These are phyloP conservation scores for Chaetodon trifasciatus DNA, from an alignment of 2,797 vertebrate species.

Conservation along the genomic window DNA sequence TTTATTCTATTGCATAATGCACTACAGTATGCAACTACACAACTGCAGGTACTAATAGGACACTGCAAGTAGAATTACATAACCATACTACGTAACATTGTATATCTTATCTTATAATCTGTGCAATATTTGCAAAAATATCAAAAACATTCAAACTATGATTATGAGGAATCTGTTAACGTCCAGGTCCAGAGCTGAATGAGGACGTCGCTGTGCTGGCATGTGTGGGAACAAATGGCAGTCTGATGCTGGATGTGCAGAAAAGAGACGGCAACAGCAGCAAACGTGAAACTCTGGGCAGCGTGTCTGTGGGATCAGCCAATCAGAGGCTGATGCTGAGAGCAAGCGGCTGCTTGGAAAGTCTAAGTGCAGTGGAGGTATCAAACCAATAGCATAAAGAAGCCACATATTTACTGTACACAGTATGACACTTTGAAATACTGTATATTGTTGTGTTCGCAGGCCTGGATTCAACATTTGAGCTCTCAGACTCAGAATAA, in stretches of 20 bases:
- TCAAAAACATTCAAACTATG: neutral
- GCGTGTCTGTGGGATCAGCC: slow-evolving; percentile 74
- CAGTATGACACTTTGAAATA: neutral
- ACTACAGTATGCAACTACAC: too few species aligned
- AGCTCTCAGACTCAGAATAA: slow-evolving; percentile 76
- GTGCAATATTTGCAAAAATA: too few species aligned
- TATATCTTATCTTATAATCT: too few species aligned
- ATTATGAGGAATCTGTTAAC: neutral
- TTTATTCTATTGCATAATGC: too few species aligned
- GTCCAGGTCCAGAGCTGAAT: slow-evolving; percentile 67
- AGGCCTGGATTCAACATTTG: slow-evolving; percentile 82
- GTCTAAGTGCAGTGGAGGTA: slow-evolving; percentile 84
- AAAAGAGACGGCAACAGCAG: slow-evolving; percentile 59
- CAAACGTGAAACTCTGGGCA: slow-evolving; percentile 70
- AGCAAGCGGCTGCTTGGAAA: slow-evolving; percentile 81
- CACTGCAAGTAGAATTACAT: too few species aligned
- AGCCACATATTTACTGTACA: neutral
- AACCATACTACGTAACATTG: too few species aligned
- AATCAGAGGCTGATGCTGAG: slow-evolving; percentile 84
- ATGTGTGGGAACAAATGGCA: slow-evolving; percentile 76
- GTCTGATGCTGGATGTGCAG: slow-evolving; percentile 74
- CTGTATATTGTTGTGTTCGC: slow-evolving; percentile 38
- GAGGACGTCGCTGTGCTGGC: slow-evolving; percentile 81
- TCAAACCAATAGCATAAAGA: neutral
- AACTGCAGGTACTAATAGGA: too few species aligned